Base-by-base conservation (phyloP, 2,888 invertebrate species). In the Drosophila neonasuta region DNA sequence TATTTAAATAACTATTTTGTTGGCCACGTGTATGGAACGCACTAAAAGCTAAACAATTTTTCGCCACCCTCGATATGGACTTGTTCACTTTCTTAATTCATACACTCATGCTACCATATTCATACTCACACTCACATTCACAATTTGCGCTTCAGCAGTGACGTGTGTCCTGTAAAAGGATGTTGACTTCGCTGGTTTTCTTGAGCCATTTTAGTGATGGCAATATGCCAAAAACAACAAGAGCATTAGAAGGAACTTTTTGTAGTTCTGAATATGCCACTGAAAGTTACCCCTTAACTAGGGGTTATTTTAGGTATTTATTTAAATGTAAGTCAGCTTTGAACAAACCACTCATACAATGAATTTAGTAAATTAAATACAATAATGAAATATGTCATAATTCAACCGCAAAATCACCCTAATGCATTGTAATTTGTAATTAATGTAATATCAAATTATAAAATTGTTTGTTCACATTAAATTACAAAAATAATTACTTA, bases 31-130 rank as follows among this genome's bases (percentile, higher is more conserved):
- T 78, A 52, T 29, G 68, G 56, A 32, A 41, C 54, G 62, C 69
- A 76, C 80, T 83, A 83, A 80, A 80, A 80, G 80, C 79, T 24
- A 78, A 80, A 68, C 80, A 74, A 83, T 78, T 78, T 76, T 34
- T 54, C 29, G 29, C 48, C 46, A 57, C 73, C 68, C 68, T 45
- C 34, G 41, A 46, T 11, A 29, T 11, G 45, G 24, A 10, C 24
- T 15, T 24, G 36, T 20, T 41, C 46, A 30, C n/a, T 44, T 36
- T 30, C 24, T 34, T 39, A 11, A 42, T 15, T 13, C 20, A 8
- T 13, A 17, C 36, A 56, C 36, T 11, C 34, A 48, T 34, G 34
- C 17, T 13, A 17, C 15, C n/a, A 62, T 17, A 17, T 24, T 32
- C 3, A 30, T 34, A 51, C 29, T 20, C 49, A 65, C 48, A 55